Evolutionary conservation across 2,888 invertebrate species (phyloP), one percentile per base, ranked within the genome.

Genomic region (Busseola fusca): DNA sequence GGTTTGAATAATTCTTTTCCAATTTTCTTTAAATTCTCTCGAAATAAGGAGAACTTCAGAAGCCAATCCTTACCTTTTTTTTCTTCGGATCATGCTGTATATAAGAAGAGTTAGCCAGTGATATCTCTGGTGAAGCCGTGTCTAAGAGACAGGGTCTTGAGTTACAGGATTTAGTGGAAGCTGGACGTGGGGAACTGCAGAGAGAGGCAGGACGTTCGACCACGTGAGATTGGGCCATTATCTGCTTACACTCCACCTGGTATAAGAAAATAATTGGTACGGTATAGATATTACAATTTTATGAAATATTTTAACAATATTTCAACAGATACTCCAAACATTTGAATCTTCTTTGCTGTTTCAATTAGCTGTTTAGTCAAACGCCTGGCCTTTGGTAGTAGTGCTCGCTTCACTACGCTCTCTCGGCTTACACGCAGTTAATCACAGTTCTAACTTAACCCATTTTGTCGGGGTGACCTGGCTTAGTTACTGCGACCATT

Each of bases 141-240:
- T 98, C 97, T 66, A 97, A 93, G 0, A 97, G 96, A 88, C 98
- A 98, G 0, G 97, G 97, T 85, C 98, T 97, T 1, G 97, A 97
- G 91, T 98, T 98, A 94, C 99, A 99, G 0, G 98, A 97, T 88
- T 98, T 98, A 58, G 97, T 97, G 62, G 97, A 95, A 0, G 97
- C 96, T 0, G 99, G 98, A 69, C 97, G 97, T 0, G 97, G 97
- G 0, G 97, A 95, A 21, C 97, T 97, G 91, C 98, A 98, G 90
- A 98, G 97, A 0, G 97, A 96, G 34, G 97, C 96, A 0, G 97
- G 97, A 25, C 98, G 96, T 84, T 98, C 97, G 70, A 98, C 97
- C 84, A 98, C 97, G 90, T 98, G 98, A n/a, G 98, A 98, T 89
- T 98, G 98, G 0, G 98, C 98, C 97, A 98, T 98, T 78, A 98